These are phyloP conservation scores for Temnothorax rugatulus DNA, from an alignment of 2,888 invertebrate genomes.

Conservation along the genomic window DNA sequence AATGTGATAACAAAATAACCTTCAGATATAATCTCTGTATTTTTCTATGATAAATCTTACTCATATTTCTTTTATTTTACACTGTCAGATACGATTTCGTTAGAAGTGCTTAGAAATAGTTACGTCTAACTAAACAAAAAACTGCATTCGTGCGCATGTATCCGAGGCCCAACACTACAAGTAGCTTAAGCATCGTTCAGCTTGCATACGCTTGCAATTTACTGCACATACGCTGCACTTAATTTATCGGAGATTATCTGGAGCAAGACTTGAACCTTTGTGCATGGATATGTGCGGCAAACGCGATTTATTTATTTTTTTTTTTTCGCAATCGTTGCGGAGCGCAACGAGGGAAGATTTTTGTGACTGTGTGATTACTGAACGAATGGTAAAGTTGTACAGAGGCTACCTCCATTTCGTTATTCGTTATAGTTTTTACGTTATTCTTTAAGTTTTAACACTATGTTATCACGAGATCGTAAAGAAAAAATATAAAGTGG, in stretches of 20 bases:
- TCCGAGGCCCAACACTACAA: constrained; percentile 53
- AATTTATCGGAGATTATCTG: constrained; percentile 55
- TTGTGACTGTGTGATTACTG: background rate
- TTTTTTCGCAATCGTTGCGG: background rate
- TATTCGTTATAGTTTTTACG: constrained; percentile 26
- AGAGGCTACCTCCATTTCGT: constrained; percentile 16
- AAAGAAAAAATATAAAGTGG: background rate
- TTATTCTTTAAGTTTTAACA: constrained; percentile 18
- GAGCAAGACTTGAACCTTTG: constrained; percentile 60
- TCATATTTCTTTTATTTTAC: background rate
- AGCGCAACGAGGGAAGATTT: background rate
- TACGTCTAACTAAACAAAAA: background rate
- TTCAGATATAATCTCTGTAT: constrained; percentile 5
- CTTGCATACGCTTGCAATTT: constrained; percentile 57
- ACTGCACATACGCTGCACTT: constrained; percentile 55
- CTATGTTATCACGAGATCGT: background rate
- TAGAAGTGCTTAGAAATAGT: constrained; percentile 11
- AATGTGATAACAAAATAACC: background rate
- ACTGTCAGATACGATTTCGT: constrained; percentile 7
- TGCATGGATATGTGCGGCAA: constrained; percentile 28
- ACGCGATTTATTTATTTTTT: background rate
- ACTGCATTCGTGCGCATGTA: constrained; percentile 48
- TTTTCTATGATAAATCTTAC: background rate
- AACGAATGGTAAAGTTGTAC: constrained; percentile 18
- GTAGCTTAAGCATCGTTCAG: constrained; percentile 50